These are phyloP conservation scores for Heliconius eleuchia DNA, from an alignment of 1,140 invertebrate genomes.

Conservation along the genomic window DNA sequence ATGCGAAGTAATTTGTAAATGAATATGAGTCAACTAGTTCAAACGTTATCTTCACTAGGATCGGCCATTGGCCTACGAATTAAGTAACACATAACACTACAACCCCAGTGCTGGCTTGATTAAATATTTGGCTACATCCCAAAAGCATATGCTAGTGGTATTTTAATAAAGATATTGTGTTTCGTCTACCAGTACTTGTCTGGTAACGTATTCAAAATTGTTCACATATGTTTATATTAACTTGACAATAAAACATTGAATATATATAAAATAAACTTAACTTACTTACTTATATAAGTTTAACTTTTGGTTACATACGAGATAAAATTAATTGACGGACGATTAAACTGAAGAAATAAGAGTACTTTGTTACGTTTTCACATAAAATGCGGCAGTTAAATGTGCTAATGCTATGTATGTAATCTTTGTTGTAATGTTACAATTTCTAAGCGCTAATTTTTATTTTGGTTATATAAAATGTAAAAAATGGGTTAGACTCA, in stretches of 20 bases:
- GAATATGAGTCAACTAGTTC: constrained; percentile 1
- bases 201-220: background rate
- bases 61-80: constrained; percentile 1
- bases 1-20: background rate
- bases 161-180: background rate
- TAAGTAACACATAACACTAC: constrained; percentile 1
- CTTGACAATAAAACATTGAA: background rate
- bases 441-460: too few relatives aligned
- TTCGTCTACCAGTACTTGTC: background rate
- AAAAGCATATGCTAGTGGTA: background rate
- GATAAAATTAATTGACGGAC: too few relatives aligned
- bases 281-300: too few relatives aligned
- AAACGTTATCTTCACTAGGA: background rate
- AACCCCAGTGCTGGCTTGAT: background rate
- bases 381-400: too few relatives aligned
- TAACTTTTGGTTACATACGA: too few relatives aligned
- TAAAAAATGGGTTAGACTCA: too few relatives aligned
- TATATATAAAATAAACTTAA: too few relatives aligned
- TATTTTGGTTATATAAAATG: too few relatives aligned
- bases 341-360: too few relatives aligned
- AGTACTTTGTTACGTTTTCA: too few relatives aligned
- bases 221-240: background rate
- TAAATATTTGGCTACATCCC: constrained; percentile 8
- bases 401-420: too few relatives aligned
- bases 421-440: too few relatives aligned